phyloP scores from a whole-genome alignment of 1,140 invertebrate genomes.

The Aphelinus atriplicis region DNA sequence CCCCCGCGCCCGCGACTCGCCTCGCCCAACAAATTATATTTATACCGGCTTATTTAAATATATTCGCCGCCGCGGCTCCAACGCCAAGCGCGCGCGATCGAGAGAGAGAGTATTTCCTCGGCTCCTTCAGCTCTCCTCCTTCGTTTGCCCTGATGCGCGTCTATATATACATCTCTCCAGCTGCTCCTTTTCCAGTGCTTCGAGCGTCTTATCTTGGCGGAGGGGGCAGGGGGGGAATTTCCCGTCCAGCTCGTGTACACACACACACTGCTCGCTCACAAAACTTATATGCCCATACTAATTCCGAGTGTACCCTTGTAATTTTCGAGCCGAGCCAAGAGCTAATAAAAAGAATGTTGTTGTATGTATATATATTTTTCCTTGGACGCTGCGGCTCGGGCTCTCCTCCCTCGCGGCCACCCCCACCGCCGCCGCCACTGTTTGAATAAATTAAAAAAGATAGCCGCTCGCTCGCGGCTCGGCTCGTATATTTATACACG shows the following conservation, averaged over 20 bases:
- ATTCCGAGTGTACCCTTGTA: conserved; percentile 32
- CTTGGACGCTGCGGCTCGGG: neutral
- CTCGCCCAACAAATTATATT: conserved; percentile 60
- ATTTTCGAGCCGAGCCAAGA: conserved; percentile 27
- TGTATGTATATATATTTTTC: conserved; percentile 17
- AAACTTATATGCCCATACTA: conserved; percentile 30
- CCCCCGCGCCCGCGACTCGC: conserved; percentile 23
- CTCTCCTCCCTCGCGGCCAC: no score
- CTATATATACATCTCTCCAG: neutral
- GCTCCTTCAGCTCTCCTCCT: neutral
- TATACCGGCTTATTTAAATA: conserved; percentile 64
- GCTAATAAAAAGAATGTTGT: conserved; percentile 33
- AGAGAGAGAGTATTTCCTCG: conserved; percentile 45
- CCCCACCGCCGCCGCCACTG: neutral
- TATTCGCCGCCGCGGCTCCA: conserved; percentile 51
- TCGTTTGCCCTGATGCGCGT: neutral
- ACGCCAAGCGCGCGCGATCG: conserved; percentile 23
- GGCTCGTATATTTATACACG: conserved; percentile 26
- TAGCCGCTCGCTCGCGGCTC: conserved; percentile 23
- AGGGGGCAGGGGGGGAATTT: conserved; percentile 5
- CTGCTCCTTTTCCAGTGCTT: conserved; percentile 3
- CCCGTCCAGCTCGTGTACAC: neutral
- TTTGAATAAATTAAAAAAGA: conserved; percentile 41
- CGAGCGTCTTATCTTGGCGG: conserved; percentile 18
- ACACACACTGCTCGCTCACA: neutral